phyloP scores from a whole-genome alignment of 1,140 invertebrate species.

The Eueides isabella region DNA sequence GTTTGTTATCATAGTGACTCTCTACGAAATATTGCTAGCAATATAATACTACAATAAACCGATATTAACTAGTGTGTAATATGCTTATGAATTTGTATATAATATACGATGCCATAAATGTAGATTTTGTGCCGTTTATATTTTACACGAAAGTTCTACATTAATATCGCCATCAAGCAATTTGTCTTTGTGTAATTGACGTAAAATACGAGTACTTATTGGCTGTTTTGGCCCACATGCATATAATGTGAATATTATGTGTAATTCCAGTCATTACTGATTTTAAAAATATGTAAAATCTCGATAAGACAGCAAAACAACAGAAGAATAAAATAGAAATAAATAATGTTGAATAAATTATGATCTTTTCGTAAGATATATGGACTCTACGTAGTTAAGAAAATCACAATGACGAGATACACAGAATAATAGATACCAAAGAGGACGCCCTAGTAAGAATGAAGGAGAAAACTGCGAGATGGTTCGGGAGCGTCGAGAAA shows the following conservation, averaged over 20 bases:
- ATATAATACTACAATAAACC: neutral
- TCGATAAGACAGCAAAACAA: neutral
- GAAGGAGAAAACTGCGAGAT: too few species aligned
- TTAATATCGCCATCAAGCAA: slow-evolving; percentile 69
- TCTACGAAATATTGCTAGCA: neutral
- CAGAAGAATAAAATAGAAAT: too few species aligned
- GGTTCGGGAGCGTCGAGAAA: too few species aligned
- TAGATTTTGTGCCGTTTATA: too few species aligned
- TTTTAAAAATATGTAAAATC: neutral
- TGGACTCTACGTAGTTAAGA: too few species aligned
- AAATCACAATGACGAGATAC: too few species aligned
- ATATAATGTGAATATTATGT: slow-evolving; percentile 64
- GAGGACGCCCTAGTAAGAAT: too few species aligned
- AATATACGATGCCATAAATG: too few species aligned
- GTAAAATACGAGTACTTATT: slow-evolving; percentile 76
- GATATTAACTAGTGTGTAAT: neutral
- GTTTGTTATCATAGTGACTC: neutral
- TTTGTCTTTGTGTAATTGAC: slow-evolving; percentile 72
- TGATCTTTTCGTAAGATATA: too few species aligned
- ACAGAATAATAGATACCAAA: too few species aligned
- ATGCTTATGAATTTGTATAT: too few species aligned
- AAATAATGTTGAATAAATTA: too few species aligned
- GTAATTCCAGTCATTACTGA: slow-evolving; percentile 28
- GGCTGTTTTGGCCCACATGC: slow-evolving; percentile 64
- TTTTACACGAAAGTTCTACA: slow-evolving; percentile 68